A percentile compares a stretch with the other conserved stretches of the same genome.
These are phyloP conservation scores for Corythucha ciliata DNA, from an alignment of 2,888 invertebrate genomes.

Conservation along the genomic window DNA sequence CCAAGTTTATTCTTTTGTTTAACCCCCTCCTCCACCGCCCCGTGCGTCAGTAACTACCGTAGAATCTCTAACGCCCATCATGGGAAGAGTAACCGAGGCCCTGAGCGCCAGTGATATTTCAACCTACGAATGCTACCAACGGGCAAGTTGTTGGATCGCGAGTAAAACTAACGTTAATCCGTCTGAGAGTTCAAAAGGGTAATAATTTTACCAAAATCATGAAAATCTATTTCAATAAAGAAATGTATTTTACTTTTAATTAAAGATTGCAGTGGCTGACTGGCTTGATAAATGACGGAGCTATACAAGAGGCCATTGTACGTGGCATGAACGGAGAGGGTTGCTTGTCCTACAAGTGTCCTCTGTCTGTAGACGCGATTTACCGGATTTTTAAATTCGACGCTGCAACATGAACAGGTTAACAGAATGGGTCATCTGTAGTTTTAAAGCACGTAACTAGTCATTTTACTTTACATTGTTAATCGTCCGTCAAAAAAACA, in stretches of 20 bases:
- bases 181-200: constrained; percentile 15
- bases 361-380: constrained; percentile 23
- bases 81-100: constrained; percentile 47
- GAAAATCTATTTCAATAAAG: not conserved
- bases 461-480: no score
- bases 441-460: no score
- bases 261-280: constrained; percentile 21
- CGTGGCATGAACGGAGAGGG: constrained; percentile 23
- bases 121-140: constrained; percentile 52
- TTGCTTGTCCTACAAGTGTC: constrained; percentile 24
- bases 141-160: constrained; percentile 45
- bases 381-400: constrained; percentile 17
- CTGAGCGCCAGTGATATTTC: constrained; percentile 51
- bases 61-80: constrained; percentile 31
- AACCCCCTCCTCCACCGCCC: no score
- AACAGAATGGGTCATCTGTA: no score
- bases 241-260: not conserved
- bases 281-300: constrained; percentile 18
- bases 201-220: not conserved
- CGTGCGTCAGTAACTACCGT: constrained; percentile 3
- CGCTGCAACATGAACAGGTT: no score
- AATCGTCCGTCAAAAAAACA: no score
- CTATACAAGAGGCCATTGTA: constrained; percentile 23
- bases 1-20: no score
- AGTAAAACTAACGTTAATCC: constrained; percentile 15